Conservation (phyloP, 1,140 invertebrate genomes). For the Eumaeus atala region DNA sequence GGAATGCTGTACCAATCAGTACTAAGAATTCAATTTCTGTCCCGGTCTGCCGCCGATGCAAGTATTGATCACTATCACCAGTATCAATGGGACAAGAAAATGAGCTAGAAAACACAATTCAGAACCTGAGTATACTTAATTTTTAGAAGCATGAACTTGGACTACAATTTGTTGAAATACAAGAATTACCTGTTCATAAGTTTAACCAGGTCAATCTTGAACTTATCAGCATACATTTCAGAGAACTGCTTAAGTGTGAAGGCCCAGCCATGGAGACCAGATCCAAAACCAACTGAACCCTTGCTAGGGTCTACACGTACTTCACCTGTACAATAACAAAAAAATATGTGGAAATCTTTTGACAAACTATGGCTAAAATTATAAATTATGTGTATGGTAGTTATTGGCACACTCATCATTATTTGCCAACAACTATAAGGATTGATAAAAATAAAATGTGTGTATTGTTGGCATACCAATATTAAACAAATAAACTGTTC, state of each 20-base stretch:
- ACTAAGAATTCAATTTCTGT: slow-evolving; percentile 45
- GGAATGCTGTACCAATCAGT: slow-evolving; percentile 36
- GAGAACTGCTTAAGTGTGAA: slow-evolving; percentile 99
- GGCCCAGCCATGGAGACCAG: slow-evolving; percentile 99
- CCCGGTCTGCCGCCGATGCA: slow-evolving; percentile 64
- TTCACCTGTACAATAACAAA: slow-evolving; percentile 74
- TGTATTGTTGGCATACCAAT: too few species aligned
- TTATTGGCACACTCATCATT: too few species aligned
- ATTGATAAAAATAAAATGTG: too few species aligned
- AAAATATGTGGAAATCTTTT: slow-evolving; percentile 15
- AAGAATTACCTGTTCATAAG: slow-evolving; percentile 88
- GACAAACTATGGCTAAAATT: too few species aligned
- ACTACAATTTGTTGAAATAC: too few species aligned
- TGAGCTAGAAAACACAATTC: background rate
- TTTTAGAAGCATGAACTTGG: too few species aligned
- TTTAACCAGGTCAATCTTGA: slow-evolving; percentile 97
- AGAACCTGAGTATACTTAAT: background rate
- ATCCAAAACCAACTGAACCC: slow-evolving; percentile 99
- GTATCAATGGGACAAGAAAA: slow-evolving; percentile 56
- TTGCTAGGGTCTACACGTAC: slow-evolving; percentile 97
- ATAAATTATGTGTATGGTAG: too few species aligned
- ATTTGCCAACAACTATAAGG: too few species aligned
- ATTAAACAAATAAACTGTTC: slow-evolving; percentile 16
- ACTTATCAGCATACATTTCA: slow-evolving; percentile 99
- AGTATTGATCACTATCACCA: slow-evolving; percentile 54